Evolutionary conservation across 2,113 vertebrate species (phyloP).

Genomic region (Platichthys stellatus): DNA sequence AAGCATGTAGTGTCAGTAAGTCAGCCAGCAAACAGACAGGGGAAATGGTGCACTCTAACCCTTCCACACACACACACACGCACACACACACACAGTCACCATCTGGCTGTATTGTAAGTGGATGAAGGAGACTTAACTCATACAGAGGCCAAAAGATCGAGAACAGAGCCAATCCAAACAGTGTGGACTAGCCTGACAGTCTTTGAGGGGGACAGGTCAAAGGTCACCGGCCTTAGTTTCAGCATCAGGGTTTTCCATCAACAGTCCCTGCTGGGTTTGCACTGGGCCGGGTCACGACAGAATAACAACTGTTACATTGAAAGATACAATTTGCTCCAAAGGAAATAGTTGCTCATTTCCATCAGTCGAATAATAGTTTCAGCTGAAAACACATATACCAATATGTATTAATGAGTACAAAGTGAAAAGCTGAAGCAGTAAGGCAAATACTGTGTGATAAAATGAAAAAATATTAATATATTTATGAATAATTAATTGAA

Average conservation of each 20-base stretch:
- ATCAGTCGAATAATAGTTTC: background rate
- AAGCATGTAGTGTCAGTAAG: background rate
- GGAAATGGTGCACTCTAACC: constrained; percentile 2
- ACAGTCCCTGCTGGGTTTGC: background rate
- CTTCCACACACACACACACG: background rate
- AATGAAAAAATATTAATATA: too few species aligned
- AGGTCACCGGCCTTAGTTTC: constrained; percentile 25
- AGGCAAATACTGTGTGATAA: too few species aligned
- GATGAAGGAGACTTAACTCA: constrained; percentile 45
- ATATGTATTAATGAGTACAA: background rate
- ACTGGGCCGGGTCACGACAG: background rate
- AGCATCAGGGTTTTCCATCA: constrained; percentile 8
- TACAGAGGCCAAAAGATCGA: constrained; percentile 19
- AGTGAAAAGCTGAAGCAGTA: background rate
- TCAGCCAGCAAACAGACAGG: background rate
- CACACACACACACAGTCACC: constrained; percentile 18
- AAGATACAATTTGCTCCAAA: too few species aligned
- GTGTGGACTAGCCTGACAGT: constrained; percentile 2
- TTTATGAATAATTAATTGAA: background rate
- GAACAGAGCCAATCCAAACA: constrained; percentile 48
- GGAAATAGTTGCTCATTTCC: background rate
- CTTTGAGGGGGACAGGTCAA: constrained; percentile 26
- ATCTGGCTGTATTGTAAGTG: constrained; percentile 48
- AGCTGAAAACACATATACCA: background rate
- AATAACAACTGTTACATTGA: background rate